Evolutionary conservation across 2,797 vertebrate genomes (phyloP).

Genomic region (Anas flavirostris): DNA sequence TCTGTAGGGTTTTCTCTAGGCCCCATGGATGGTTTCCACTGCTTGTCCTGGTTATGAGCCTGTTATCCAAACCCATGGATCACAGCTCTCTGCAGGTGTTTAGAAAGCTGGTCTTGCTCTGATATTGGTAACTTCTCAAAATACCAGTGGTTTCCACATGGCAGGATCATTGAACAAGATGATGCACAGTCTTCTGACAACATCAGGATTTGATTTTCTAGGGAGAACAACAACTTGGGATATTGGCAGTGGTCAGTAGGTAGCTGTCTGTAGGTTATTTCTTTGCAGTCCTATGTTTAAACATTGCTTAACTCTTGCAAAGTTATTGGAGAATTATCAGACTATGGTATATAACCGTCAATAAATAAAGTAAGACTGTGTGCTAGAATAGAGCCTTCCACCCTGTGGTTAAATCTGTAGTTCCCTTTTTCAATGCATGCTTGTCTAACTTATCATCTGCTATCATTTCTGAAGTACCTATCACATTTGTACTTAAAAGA

Average conservation of each 20-base stretch:
- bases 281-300: neutral
- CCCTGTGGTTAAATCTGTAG: neutral
- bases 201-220: neutral
- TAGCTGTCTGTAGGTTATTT: neutral
- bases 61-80: accelerated
- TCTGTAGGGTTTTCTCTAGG: neutral
- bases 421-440: slow-evolving; percentile 39
- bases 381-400: neutral
- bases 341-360: neutral
- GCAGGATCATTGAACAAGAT: neutral
- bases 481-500: neutral
- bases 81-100: neutral
- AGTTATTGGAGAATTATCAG: neutral
- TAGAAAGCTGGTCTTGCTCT: neutral
- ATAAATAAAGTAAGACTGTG: neutral
- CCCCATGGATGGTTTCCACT: neutral
- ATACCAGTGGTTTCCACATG: accelerated
- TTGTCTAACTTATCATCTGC: slow-evolving; percentile 19
- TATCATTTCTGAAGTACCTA: neutral
- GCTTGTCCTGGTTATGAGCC: neutral
- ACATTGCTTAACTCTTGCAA: neutral
- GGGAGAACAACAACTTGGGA: neutral
- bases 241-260: neutral
- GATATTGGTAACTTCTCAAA: neutral
- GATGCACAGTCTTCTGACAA: neutral